Percentiles rank a stretch among this genome's conserved stretches.
phyloP scores from a whole-genome alignment of 2,797 vertebrate genomes.

The Emys orbicularis region DNA sequence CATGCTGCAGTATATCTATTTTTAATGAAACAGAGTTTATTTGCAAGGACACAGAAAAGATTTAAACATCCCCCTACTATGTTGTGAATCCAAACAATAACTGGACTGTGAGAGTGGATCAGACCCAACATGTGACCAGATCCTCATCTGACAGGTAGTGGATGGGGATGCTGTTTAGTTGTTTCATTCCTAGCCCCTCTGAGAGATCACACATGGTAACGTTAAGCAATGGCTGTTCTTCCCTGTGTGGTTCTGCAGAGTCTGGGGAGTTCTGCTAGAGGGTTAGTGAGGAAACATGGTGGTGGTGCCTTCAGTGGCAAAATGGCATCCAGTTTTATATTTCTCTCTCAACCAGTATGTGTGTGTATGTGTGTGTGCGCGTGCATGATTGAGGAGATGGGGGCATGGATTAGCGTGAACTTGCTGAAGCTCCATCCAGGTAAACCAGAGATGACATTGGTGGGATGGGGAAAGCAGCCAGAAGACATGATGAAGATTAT shows the following conservation, averaged over 20 bases:
- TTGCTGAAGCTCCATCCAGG: background rate
- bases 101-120: rapidly evolving
- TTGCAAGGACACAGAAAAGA: background rate
- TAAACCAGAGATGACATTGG: background rate
- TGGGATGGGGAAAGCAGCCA: background rate
- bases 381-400: background rate
- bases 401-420: background rate
- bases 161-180: background rate
- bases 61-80: background rate
- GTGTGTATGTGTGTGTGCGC: too few species aligned
- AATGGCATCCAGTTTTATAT: constrained; percentile 43
- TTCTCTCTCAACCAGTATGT: constrained; percentile 14
- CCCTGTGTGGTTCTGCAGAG: constrained; percentile 15
- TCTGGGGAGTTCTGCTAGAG: constrained; percentile 22
- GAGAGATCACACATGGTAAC: constrained; percentile 33
- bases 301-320: constrained; percentile 36
- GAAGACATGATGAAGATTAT: background rate
- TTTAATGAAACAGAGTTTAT: background rate
- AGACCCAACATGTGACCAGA: rapidly evolving
- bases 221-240: background rate
- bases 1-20: background rate
- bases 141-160: background rate
- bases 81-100: background rate
- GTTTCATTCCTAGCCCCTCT: background rate
- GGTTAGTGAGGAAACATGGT: constrained; percentile 8